phyloP scores from a whole-genome alignment of 2,888 invertebrate genomes.

The Pterostichus niger region DNA sequence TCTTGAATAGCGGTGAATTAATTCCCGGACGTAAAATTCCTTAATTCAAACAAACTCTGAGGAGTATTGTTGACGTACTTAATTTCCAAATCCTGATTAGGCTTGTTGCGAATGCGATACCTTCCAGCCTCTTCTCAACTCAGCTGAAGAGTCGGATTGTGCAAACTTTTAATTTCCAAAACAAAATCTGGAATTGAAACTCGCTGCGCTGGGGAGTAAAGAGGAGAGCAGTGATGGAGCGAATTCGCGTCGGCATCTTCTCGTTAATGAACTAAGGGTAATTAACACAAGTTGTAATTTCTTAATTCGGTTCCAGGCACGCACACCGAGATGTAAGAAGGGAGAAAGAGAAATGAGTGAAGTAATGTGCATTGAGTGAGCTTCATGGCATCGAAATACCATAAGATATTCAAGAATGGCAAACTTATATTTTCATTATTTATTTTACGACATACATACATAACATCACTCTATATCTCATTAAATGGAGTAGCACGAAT shows the following conservation, averaged over 20 bases:
- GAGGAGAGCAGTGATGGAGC: conserved; percentile 1
- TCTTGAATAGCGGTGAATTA: conserved; percentile 28
- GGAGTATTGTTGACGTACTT: conserved; percentile 50
- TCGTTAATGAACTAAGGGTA: conserved; percentile 66
- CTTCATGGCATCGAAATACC: not conserved
- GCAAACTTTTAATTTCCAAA: conserved; percentile 58
- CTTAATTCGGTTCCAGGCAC: conserved; percentile 60
- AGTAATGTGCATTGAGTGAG: conserved; percentile 17
- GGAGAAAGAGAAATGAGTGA: conserved; percentile 6
- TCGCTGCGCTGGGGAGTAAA: conserved; percentile 6
- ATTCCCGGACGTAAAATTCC: conserved; percentile 14
- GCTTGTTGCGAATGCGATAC: conserved; percentile 25
- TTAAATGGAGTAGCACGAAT: no score
- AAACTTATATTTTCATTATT: no score
- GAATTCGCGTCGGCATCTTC: conserved; percentile 29
- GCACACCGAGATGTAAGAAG: not conserved
- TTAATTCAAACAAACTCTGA: conserved; percentile 39
- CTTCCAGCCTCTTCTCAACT: not conserved
- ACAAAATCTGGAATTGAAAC: conserved; percentile 61
- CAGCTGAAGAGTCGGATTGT: conserved; percentile 14
- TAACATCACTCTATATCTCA: no score
- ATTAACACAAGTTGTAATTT: conserved; percentile 67
- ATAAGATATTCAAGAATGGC: no score
- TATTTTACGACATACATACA: no score
- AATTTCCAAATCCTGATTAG: conserved; percentile 38